phyloP scores from a whole-genome alignment of 2,888 invertebrate species.

The Eristalis arbustorum region DNA sequence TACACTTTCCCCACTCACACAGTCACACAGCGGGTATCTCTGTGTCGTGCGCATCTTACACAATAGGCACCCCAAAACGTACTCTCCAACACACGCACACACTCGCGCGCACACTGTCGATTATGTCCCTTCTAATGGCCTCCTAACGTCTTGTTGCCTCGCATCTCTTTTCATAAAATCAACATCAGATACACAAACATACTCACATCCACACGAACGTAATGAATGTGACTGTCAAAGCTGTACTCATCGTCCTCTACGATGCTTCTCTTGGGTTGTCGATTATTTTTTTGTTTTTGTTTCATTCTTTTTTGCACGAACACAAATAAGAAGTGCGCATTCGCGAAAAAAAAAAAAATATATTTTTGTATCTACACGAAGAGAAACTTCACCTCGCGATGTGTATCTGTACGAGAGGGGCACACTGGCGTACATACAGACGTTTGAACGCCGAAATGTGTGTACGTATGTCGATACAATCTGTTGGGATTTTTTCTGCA shows the following conservation, averaged over 20 bases:
- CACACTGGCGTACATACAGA: not conserved
- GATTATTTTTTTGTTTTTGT: not conserved
- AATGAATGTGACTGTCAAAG: not conserved
- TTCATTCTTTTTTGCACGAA: not conserved
- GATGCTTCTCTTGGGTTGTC: not conserved
- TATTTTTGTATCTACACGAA: slow-evolving; percentile 2
- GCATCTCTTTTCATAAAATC: not conserved
- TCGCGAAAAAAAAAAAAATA: slow-evolving; percentile 41
- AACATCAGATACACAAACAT: not conserved
- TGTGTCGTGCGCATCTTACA: not conserved
- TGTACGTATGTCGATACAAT: not conserved
- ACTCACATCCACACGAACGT: not conserved
- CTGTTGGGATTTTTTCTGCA: slow-evolving; percentile 10
- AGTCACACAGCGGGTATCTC: not conserved
- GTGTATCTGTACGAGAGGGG: not conserved
- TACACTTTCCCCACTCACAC: not conserved
- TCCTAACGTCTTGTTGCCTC: not conserved
- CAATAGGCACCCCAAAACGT: not conserved
- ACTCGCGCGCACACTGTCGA: not conserved
- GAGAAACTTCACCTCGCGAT: slow-evolving; percentile 3
- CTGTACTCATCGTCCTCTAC: slow-evolving; percentile 20
- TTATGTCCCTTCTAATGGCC: not conserved
- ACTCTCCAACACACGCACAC: not conserved
- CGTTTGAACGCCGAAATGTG: not conserved
- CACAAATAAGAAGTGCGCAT: slow-evolving; percentile 34